These are phyloP conservation scores for Unio delphinus DNA, from an alignment of 2,888 invertebrate species.

Conservation along the genomic window DNA sequence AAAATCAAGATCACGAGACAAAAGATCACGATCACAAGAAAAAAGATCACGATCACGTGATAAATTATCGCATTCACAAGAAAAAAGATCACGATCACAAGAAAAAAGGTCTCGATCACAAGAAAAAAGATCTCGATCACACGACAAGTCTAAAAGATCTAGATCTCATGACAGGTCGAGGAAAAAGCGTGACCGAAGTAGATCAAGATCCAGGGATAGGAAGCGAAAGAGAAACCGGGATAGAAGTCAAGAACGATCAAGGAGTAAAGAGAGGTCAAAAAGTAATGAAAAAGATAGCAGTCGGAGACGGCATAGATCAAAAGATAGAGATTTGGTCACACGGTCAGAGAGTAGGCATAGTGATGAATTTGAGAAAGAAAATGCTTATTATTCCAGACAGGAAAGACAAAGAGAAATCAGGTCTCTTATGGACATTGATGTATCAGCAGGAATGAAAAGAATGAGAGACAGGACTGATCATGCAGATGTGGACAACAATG, in stretches of 20 bases:
- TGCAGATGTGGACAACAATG: too few species aligned
- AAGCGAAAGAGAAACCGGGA: slow-evolving; percentile 18
- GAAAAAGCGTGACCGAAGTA: slow-evolving; percentile 16
- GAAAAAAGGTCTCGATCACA: slow-evolving; percentile 27
- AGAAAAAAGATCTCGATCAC: slow-evolving; percentile 36
- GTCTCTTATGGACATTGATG: background rate
- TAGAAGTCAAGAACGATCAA: slow-evolving; percentile 10
- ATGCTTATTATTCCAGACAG: slow-evolving; percentile 1
- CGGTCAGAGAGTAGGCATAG: too few species aligned
- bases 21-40: slow-evolving; percentile 30
- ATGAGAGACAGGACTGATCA: too few species aligned
- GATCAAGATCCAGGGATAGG: slow-evolving; percentile 7
- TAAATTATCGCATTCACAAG: slow-evolving; percentile 17
- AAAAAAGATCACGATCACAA: slow-evolving; percentile 29
- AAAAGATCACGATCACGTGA: slow-evolving; percentile 21
- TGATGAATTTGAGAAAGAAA: background rate
- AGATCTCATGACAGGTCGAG: slow-evolving; percentile 24
- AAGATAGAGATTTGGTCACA: slow-evolving; percentile 10
- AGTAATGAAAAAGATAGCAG: slow-evolving; percentile 9
- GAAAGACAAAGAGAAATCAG: slow-evolving; percentile 23
- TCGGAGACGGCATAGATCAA: slow-evolving; percentile 11
- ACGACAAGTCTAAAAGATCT: slow-evolving; percentile 38
- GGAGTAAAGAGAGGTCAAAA: background rate
- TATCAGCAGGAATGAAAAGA: too few species aligned
- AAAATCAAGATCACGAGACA: slow-evolving; percentile 19